Base-by-base conservation (phyloP, 2,113 vertebrate species). In the Agelaius tricolor region DNA sequence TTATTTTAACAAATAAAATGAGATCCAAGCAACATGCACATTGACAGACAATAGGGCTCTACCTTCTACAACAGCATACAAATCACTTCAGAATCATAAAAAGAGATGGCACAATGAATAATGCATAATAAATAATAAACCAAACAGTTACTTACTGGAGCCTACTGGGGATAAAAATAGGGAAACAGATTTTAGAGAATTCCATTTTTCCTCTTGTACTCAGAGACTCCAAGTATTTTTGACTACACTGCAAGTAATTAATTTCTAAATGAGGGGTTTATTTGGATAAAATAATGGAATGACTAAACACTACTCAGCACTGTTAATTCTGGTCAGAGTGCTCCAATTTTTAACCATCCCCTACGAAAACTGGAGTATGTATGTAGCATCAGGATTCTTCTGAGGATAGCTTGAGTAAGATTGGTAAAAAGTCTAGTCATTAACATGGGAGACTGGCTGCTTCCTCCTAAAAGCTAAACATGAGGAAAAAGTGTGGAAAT, bases 1-100 rank as follows among this genome's bases (percentile, higher is more conserved):
- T 86, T 91, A 93, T 80, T 96, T 88, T 82, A 92, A 77, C 46
- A 94, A 94, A 86, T 47, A 91, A 92, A 93, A 90, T 74, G 23
- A 87, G 86, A 95, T 84, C 30, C 77, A 87, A 91, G 93, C 52
- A 95, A 87, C 0, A 0, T 10, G 49, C 63, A 61, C 72, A n/a
- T 1, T 88, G 84, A 94, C 63, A 86, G 77, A 93, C 31, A 87
- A 89, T n/a, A 86, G 30, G 69, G 20, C 59, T 91, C 52, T 77
- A 71, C 74, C 67, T 92, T 96, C 78, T 83, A 19, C 15, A 82
- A 62, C 21, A 51, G 80, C 80, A 94, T 89, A 74, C 26, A 89
- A 89, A 94, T 93, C 75, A 95, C 72, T 90, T 87, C n/a, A 90
- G 67, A 86, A 30, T 89, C 73, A 87, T 89, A 91, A 90, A 88